Conservation (phyloP, 2,888 invertebrate genomes). For the Lasioglossum figueresi region DNA sequence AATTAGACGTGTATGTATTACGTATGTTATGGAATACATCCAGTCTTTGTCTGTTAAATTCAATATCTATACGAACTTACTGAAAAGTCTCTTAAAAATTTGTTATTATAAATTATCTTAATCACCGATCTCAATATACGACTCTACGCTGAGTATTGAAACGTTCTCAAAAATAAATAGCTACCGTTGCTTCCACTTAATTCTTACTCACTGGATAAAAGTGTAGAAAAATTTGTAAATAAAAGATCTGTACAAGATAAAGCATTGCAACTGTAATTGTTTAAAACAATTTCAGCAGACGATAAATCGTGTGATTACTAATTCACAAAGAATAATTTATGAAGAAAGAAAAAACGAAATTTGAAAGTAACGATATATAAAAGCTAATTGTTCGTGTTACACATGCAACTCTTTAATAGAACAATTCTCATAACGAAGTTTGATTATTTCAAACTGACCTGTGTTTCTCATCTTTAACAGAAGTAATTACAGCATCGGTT, state of each 20-base stretch:
- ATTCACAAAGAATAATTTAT: slow-evolving; percentile 53
- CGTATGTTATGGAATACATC: slow-evolving; percentile 30
- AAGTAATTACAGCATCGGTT: slow-evolving; percentile 54
- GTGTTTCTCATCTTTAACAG: slow-evolving; percentile 55
- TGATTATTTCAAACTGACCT: slow-evolving; percentile 59
- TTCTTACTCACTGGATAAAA: slow-evolving; percentile 29
- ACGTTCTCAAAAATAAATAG: slow-evolving; percentile 85
- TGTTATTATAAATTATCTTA: slow-evolving; percentile 6
- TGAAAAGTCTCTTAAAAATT: slow-evolving; percentile 15
- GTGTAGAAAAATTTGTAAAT: slow-evolving; percentile 33
- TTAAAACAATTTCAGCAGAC: slow-evolving; percentile 35
- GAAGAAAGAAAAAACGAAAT: slow-evolving; percentile 12
- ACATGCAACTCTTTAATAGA: slow-evolving; percentile 33
- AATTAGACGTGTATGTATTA: slow-evolving; percentile 27
- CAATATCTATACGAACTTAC: slow-evolving; percentile 9
- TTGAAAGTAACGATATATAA: slow-evolving; percentile 34
- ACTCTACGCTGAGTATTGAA: slow-evolving; percentile 84
- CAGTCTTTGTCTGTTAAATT: slow-evolving; percentile 1
- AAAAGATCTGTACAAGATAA: slow-evolving; percentile 31
- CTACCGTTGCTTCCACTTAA: slow-evolving; percentile 66
- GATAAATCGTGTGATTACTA: slow-evolving; percentile 32
- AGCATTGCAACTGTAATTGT: slow-evolving; percentile 24
- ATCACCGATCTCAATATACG: slow-evolving; percentile 76
- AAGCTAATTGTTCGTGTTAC: slow-evolving; percentile 32
- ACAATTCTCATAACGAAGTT: slow-evolving; percentile 37